Percentiles rank a stretch among this genome's conserved stretches.
These are phyloP conservation scores for Dascillus cervinus DNA, from an alignment of 2,888 invertebrate species.

Conservation along the genomic window DNA sequence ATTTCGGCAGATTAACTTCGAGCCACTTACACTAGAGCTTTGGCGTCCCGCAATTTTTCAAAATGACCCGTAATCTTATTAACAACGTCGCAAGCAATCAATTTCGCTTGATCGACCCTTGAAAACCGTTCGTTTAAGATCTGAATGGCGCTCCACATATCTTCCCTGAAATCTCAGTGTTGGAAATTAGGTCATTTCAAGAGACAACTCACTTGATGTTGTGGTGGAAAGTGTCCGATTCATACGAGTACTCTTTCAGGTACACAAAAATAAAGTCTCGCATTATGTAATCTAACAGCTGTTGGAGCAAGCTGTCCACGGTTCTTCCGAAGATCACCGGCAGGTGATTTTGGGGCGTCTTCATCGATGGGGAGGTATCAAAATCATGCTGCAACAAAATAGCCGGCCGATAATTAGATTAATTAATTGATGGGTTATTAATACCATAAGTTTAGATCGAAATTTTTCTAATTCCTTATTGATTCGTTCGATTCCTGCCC, in stretches of 20 bases:
- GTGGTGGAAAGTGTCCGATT: conserved; percentile 42
- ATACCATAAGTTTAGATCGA: conserved; percentile 55
- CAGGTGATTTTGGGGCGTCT: conserved; percentile 44
- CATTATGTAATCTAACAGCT: conserved; percentile 70
- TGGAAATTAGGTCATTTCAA: conserved; percentile 1
- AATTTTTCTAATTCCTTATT: conserved; percentile 55
- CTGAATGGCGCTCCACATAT: conserved; percentile 74
- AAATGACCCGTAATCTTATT: conserved; percentile 76
- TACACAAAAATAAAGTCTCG: conserved; percentile 74
- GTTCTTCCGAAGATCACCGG: conserved; percentile 77
- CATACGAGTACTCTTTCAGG: conserved; percentile 54
- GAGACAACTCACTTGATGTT: conserved; percentile 44
- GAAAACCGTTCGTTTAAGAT: conserved; percentile 65
- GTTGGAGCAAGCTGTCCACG: conserved; percentile 76
- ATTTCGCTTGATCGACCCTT: conserved; percentile 71
- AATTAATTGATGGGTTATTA: conserved; percentile 1
- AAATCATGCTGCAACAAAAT: conserved; percentile 28
- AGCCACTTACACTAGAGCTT: conserved; percentile 61
- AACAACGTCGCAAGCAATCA: conserved; percentile 77
- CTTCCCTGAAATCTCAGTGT: conserved; percentile 56
- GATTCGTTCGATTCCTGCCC: conserved; percentile 51
- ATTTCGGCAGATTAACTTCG: background rate
- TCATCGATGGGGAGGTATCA: conserved; percentile 22
- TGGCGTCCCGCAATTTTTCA: conserved; percentile 72
- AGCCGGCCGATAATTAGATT: conserved; percentile 6